A percentile compares a stretch with the other conserved stretches of the same genome.
These are phyloP conservation scores for Archivesica marissinica DNA, from an alignment of 1,140 invertebrate genomes.

Conservation along the genomic window DNA sequence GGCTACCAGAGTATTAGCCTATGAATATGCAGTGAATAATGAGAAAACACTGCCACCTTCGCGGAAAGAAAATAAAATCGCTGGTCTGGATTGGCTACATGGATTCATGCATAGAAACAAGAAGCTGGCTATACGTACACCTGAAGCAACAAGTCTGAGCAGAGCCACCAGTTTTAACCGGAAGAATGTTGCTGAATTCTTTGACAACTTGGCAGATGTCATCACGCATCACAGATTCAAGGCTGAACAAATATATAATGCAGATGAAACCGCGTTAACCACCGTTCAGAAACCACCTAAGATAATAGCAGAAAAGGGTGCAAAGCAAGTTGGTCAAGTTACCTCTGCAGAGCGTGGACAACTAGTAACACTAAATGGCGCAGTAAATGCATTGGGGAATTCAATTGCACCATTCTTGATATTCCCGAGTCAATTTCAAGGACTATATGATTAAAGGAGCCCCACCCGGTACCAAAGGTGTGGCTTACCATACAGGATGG, in stretches of 20 bases:
- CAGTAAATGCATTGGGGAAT: slow-evolving; percentile 64
- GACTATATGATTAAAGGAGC: not conserved
- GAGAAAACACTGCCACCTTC: slow-evolving; percentile 75
- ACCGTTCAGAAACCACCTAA: slow-evolving; percentile 84
- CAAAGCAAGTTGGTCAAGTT: slow-evolving; percentile 83
- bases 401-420: slow-evolving; percentile 2
- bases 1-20: too few species aligned
- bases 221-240: slow-evolving; percentile 69
- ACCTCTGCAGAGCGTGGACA: slow-evolving; percentile 84
- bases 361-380: slow-evolving; percentile 70
- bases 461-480: slow-evolving; percentile 12
- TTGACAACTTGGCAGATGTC: slow-evolving; percentile 67
- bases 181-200: slow-evolving; percentile 74
- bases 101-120: slow-evolving; percentile 77
- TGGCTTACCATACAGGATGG: slow-evolving; percentile 25
- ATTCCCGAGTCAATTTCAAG: slow-evolving; percentile 9
- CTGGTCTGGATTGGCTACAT: slow-evolving; percentile 85
- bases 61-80: slow-evolving; percentile 78
- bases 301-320: slow-evolving; percentile 82
- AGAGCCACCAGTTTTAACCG: slow-evolving; percentile 85
- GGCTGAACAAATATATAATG: slow-evolving; percentile 82
- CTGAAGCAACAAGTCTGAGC: slow-evolving; percentile 83
- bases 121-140: slow-evolving; percentile 54
- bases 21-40: slow-evolving; percentile 78
- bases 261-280: slow-evolving; percentile 85